Evolutionary conservation across 2,888 invertebrate species (phyloP).

Genomic region (Agrotis puta): DNA sequence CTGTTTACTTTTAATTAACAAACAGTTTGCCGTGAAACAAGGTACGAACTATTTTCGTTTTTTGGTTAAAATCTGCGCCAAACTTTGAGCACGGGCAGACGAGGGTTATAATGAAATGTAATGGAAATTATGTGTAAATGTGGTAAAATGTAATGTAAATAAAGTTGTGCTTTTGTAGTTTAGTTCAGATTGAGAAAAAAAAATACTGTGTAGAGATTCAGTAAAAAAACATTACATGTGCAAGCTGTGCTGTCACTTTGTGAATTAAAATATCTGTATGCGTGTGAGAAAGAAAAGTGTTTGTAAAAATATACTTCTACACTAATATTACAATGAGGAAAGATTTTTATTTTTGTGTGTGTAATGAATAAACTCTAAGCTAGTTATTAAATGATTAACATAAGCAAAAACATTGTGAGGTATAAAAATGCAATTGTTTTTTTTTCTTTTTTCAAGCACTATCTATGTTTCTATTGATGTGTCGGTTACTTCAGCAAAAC

Average conservation of each 20-base stretch:
- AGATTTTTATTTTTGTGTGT: too few species aligned
- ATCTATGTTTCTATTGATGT: background rate
- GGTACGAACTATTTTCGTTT: slow-evolving; percentile 42
- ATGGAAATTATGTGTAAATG: background rate
- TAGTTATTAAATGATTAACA: too few species aligned
- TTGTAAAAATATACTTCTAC: too few species aligned
- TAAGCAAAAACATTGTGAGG: too few species aligned
- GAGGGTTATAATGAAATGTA: slow-evolving; percentile 19
- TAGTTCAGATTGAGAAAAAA: too few species aligned
- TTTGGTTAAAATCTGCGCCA: slow-evolving; percentile 25
- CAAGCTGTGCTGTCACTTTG: background rate
- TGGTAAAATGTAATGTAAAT: background rate
- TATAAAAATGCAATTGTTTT: too few species aligned
- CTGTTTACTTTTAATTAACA: slow-evolving; percentile 65
- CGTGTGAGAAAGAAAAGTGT: too few species aligned
- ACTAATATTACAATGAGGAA: too few species aligned
- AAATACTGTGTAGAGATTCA: too few species aligned
- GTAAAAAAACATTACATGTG: background rate
- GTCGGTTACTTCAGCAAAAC: background rate
- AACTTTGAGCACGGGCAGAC: background rate
- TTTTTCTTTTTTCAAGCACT: too few species aligned
- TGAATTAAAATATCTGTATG: background rate
- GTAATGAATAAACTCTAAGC: too few species aligned
- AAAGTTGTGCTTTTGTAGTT: background rate
- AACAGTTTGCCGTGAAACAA: slow-evolving; percentile 46